Conservation (phyloP, 2,113 vertebrate species). For the Artemisiospiza belli region DNA sequence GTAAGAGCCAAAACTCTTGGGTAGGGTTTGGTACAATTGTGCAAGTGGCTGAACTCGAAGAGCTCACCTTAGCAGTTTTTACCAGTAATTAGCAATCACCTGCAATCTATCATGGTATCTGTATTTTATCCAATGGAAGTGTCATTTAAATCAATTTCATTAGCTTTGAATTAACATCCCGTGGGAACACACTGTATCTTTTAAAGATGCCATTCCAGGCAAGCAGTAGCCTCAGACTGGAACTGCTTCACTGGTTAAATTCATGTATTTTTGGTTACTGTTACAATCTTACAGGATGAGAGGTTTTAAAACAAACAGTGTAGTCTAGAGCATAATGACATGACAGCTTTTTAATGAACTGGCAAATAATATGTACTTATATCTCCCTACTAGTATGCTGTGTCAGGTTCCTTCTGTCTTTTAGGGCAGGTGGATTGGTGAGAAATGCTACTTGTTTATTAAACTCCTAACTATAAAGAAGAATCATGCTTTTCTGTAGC, state of each 20-base stretch:
- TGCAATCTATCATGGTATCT: neutral
- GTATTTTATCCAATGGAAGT: neutral
- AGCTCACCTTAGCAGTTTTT: neutral
- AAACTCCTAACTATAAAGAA: neutral
- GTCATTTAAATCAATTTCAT: constrained; percentile 10
- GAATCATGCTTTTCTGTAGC: neutral
- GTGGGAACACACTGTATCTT: neutral
- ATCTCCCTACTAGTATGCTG: neutral
- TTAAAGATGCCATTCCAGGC: neutral
- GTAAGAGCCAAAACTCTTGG: neutral
- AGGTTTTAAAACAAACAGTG: neutral
- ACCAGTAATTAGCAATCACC: neutral
- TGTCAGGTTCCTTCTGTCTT: neutral
- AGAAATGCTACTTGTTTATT: neutral
- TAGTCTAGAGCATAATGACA: neutral
- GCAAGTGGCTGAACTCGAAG: neutral
- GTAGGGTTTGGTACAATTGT: neutral
- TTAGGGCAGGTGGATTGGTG: neutral
- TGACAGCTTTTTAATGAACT: neutral
- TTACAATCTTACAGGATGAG: neutral
- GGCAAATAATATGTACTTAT: neutral
- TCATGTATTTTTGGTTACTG: neutral
- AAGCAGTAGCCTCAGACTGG: neutral
- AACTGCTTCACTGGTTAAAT: neutral
- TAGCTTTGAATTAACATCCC: neutral